Evolutionary conservation across 2,888 invertebrate genomes (phyloP).

Genomic region (Neelides folsomi): DNA sequence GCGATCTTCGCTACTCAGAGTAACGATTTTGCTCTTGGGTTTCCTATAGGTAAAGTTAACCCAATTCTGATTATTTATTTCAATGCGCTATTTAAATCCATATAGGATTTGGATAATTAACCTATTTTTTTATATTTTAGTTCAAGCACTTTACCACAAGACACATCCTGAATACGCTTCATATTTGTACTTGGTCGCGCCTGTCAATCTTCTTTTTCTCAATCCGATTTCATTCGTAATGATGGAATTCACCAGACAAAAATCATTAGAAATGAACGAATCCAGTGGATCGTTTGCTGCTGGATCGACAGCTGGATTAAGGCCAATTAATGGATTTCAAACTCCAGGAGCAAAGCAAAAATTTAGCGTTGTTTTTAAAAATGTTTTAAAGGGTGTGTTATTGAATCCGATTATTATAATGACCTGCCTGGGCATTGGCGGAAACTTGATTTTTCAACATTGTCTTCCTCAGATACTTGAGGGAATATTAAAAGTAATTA

Average conservation of each 20-base stretch:
- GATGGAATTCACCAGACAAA: constrained; percentile 64
- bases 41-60: constrained; percentile 64
- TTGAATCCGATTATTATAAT: constrained; percentile 81
- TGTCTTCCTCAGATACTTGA: constrained; percentile 60
- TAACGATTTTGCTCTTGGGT: constrained; percentile 94
- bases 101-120: constrained; percentile 11
- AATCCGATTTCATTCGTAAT: constrained; percentile 83
- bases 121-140: constrained; percentile 42
- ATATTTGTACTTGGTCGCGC: constrained; percentile 85
- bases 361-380: constrained; percentile 36
- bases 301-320: neutral
- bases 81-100: neutral
- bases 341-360: neutral
- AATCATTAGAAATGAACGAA: constrained; percentile 33
- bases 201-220: constrained; percentile 78
- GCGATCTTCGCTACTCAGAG: constrained; percentile 93
- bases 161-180: constrained; percentile 79
- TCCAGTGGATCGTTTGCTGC: constrained; percentile 14
- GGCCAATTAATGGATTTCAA: neutral
- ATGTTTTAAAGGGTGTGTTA: constrained; percentile 52
- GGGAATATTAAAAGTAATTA: constrained; percentile 57
- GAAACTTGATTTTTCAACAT: constrained; percentile 67
- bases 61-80: neutral
- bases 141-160: constrained; percentile 68
- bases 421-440: constrained; percentile 79